phyloP scores from a whole-genome alignment of 2,888 invertebrate species.

The Chesias legatella region DNA sequence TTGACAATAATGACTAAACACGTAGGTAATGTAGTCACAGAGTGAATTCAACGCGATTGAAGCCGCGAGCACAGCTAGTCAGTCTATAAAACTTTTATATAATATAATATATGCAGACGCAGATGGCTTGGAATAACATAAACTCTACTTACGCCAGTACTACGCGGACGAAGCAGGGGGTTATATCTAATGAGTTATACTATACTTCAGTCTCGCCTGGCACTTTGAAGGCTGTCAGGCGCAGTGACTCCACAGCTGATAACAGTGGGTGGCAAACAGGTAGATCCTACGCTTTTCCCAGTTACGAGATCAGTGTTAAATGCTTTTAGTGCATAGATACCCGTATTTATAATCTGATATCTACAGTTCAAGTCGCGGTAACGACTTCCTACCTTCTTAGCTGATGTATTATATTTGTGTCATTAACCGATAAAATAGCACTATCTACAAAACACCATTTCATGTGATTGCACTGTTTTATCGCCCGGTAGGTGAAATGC shows the following conservation, averaged over 20 bases:
- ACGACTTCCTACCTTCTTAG: slow-evolving; percentile 29
- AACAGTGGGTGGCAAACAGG: slow-evolving; percentile 32
- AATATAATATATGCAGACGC: too few relatives aligned
- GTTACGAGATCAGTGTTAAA: slow-evolving; percentile 24
- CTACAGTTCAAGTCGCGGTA: slow-evolving; percentile 28
- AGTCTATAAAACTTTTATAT: too few relatives aligned
- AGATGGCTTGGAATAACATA: too few relatives aligned
- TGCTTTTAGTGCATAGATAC: slow-evolving; percentile 13
- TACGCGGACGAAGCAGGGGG: too few relatives aligned
- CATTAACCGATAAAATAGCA: slow-evolving; percentile 29
- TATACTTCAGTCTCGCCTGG: neutral
- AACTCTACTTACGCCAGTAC: too few relatives aligned
- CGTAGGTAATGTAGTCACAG: too few relatives aligned
- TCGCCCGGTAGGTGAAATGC: neutral
- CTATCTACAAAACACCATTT: neutral
- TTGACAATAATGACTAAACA: too few relatives aligned
- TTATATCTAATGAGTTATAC: too few relatives aligned
- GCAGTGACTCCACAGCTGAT: slow-evolving; percentile 4
- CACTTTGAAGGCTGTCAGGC: too few relatives aligned
- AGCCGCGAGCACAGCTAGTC: too few relatives aligned
- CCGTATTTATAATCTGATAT: slow-evolving; percentile 15
- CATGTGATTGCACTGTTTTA: neutral
- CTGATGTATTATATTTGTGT: slow-evolving; percentile 19
- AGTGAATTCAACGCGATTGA: too few relatives aligned
- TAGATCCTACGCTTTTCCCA: slow-evolving; percentile 41